Evolutionary conservation across 2,113 vertebrate species (phyloP), one percentile per base, ranked within the genome.

Genomic region (Phyllostomus discolor): DNA sequence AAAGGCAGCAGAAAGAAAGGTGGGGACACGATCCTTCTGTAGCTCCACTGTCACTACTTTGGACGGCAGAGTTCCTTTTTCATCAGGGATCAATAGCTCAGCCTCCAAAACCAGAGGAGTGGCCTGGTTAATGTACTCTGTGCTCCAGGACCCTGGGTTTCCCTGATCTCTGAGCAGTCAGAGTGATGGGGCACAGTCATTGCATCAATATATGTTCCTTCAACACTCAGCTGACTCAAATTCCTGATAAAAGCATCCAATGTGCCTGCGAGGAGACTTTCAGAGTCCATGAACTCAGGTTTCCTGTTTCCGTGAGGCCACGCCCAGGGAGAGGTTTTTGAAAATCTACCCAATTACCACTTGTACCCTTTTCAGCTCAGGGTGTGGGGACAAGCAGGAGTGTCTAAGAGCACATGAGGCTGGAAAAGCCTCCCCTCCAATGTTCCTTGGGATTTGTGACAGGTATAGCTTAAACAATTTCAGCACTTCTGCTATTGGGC

Each of bases 1-100:
- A 79, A 70, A 90, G 79, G 72, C 48, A 43, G 87, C 73, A 88
- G 69, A 57, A 76, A 59, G 86, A 26, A 72, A 48, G 5, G n/a
- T 22, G 16, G 69, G 41, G 26, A 10, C 5, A 9, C 0, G 2
- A 0, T 72, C 69, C 22, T 59, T 59, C 43, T 9, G 57, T n/a
- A 22, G 43, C 64, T 50, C 64, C 0, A 0, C 19, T 17, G 75
- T 22, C 43, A 17, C 26, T 16, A 9, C n/a, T 64, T 50, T n/a
- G 80, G 80, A 20, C 43, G 33, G 33, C 6, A 19, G 78, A 33
- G 31, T 66, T 17, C 26, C n/a, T 43, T 62, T 41, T 35, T 64
- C 66, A 41, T 57, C 38, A 43, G 17, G 7, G 31, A 79, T 79
- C 91, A 20, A 41, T 92, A 50, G 10, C 35, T 24, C 0, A 0